Evolutionary conservation across 2,797 vertebrate genomes (phyloP).

Genomic region (Melanogrammus aeglefinus): DNA sequence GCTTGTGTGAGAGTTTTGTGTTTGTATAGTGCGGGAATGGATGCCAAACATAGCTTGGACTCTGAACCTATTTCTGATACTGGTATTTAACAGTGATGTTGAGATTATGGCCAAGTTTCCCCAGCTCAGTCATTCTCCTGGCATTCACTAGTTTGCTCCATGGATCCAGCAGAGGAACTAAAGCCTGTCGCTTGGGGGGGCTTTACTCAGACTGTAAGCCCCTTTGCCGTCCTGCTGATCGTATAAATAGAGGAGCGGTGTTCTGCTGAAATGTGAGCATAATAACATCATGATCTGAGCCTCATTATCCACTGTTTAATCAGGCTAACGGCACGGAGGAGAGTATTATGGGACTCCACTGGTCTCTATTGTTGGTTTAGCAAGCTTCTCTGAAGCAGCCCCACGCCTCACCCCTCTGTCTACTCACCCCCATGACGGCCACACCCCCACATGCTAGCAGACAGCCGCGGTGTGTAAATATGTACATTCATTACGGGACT

Average conservation of each 20-base stretch:
- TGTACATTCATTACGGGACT: background rate
- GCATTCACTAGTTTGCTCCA: background rate
- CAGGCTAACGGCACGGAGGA: constrained; percentile 14
- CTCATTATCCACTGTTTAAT: constrained; percentile 28
- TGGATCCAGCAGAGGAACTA: background rate
- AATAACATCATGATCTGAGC: constrained; percentile 32
- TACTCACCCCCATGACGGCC: background rate
- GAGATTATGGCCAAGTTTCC: background rate
- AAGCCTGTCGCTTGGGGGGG: constrained; percentile 4
- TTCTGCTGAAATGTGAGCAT: constrained; percentile 25
- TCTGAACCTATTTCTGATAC: background rate
- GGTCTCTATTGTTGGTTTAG: constrained; percentile 9
- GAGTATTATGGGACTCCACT: constrained; percentile 19
- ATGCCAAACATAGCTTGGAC: background rate
- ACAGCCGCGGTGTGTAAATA: background rate
- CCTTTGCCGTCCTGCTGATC: constrained; percentile 15
- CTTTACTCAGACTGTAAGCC: background rate
- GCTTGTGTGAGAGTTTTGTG: background rate
- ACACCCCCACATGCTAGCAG: background rate
- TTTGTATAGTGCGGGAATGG: background rate
- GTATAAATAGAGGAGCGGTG: constrained; percentile 49
- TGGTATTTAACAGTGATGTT: background rate
- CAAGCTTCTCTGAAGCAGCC: background rate
- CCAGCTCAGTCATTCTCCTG: background rate
- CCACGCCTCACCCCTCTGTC: constrained; percentile 19